Evolutionary conservation across 2,888 invertebrate species (phyloP).

Genomic region (Azorinus chamasolen): DNA sequence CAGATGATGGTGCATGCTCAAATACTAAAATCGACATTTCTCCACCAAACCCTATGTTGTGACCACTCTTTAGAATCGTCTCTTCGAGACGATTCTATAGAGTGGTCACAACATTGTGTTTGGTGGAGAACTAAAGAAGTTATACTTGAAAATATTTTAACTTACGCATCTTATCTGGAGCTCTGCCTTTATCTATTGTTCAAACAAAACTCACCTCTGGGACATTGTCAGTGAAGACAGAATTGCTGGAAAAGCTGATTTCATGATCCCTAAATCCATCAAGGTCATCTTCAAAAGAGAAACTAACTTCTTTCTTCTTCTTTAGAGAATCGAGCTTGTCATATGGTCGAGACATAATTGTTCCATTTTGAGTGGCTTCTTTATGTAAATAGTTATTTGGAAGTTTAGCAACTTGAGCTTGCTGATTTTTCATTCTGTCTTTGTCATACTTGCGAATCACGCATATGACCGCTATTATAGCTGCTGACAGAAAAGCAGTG

Average conservation of each 20-base stretch:
- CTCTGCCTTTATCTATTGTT: too few relatives aligned
- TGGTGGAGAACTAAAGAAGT: too few relatives aligned
- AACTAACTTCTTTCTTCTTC: constrained; percentile 73
- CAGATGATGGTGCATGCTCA: too few relatives aligned
- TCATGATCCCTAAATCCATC: constrained; percentile 61
- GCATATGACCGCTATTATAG: constrained; percentile 70
- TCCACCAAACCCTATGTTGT: too few relatives aligned
- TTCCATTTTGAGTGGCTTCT: constrained; percentile 53
- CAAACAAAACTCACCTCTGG: constrained; percentile 47
- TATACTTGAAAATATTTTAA: too few relatives aligned
- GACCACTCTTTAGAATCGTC: too few relatives aligned
- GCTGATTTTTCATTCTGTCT: constrained; percentile 54
- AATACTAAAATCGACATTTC: too few relatives aligned
- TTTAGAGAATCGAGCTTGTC: constrained; percentile 61
- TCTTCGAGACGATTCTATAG: too few relatives aligned
- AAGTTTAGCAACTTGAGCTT: constrained; percentile 64
- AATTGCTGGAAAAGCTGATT: constrained; percentile 59
- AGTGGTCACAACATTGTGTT: too few relatives aligned
- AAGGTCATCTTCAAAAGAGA: constrained; percentile 68
- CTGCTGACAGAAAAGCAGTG: constrained; percentile 65
- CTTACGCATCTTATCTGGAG: too few relatives aligned
- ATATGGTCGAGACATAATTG: constrained; percentile 46
- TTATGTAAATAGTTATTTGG: constrained; percentile 60
- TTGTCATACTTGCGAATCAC: constrained; percentile 67
- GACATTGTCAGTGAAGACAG: constrained; percentile 50